Conservation (phyloP, 2,797 vertebrate genomes). For the Channa striata region DNA sequence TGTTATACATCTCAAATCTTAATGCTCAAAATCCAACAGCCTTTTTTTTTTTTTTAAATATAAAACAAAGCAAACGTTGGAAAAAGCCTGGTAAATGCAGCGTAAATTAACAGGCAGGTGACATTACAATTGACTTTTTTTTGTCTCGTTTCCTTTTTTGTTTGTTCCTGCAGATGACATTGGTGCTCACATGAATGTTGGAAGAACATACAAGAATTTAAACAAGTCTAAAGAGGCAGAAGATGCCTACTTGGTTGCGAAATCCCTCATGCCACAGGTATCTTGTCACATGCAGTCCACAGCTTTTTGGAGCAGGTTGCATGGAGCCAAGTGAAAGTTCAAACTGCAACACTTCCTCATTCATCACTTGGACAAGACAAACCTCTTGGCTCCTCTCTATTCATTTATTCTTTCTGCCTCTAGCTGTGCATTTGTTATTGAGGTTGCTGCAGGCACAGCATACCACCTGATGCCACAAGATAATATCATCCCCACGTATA, state of each 20-base stretch:
- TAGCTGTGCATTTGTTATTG: not conserved
- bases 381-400: not conserved
- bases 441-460: not conserved
- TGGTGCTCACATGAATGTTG: conserved; percentile 99
- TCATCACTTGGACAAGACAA: not conserved
- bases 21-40: not conserved
- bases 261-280: conserved; percentile 99
- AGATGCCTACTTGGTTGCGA: conserved; percentile 95
- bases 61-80: not conserved
- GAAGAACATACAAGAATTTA: conserved; percentile 98
- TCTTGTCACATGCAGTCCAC: not conserved
- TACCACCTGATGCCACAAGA: not conserved
- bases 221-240: conserved; percentile 96
- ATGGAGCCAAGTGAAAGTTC: not conserved
- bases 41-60: not conserved
- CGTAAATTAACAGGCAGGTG: not conserved
- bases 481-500: not conserved
- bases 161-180: conserved; percentile 90
- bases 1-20: not conserved
- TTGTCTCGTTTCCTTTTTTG: not conserved
- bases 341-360: not conserved
- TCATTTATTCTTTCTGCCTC: not conserved
- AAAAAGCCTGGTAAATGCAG: not conserved
- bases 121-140: not conserved
- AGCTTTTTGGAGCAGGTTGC: not conserved